Evolutionary conservation across 2,797 vertebrate species (phyloP), one percentile per base, ranked within the genome.

Genomic region (Microctenopoma stevenorrisi): DNA sequence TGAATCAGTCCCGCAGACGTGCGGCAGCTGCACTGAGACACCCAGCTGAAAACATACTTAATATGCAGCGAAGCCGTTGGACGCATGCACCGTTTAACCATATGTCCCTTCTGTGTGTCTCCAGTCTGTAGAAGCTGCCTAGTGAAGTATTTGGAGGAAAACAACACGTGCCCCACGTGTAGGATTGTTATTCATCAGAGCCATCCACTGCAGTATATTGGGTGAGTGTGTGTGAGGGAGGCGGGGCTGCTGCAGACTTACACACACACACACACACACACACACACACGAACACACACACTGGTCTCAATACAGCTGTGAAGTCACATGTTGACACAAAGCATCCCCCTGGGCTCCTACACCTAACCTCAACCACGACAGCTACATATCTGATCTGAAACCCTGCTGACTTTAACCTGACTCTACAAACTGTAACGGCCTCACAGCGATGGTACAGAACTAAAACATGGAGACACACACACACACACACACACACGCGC

Each of bases 131-230:
- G 97, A 92, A 99, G 97, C 93, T 99, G 98, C 90, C 94, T 99
- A 85, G 98, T 99, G 80, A 99, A 98, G 84, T 99, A 99, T 79
- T 90, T 99, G 90, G 98, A 99, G 82, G 98, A 99, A 90, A 99
- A 99, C 91, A 99, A 99, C 94, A 99, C 98, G 37, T 99, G 98
- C 77, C 98, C 98, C 33, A 98, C 98, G 1, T 99, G 97, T 90
- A 94, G 97, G 92, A 99, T 99, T 76, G 97, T 99, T 88, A 99
- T 99, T 93, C 98, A 99, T 89, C 98, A 99, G 95, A 99, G 97
- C 85, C 98, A 99, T 90, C 98, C 97, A 1, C 94, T 98, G 89
- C 97, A 99, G 91, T 99, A 99, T 76, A 99, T 99, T 12, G 98
- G 97, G 97, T 98, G 88, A 95, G 96, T 91, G 68, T 46, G 46